Evolutionary conservation across 2,888 invertebrate genomes (phyloP).

Genomic region (Kryphioiulus occultus): DNA sequence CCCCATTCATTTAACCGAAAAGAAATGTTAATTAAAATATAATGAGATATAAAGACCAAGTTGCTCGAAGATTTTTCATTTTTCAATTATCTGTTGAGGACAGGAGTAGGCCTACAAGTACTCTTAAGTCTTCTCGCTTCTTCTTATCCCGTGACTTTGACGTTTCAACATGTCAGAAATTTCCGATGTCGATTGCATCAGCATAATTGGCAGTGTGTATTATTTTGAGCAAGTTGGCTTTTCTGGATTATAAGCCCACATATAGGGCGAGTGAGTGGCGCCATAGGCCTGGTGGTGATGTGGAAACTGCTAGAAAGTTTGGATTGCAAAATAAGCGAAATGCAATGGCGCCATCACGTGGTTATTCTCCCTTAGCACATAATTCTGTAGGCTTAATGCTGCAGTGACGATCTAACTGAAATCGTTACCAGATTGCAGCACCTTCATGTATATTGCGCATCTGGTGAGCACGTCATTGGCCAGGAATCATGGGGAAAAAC

Average conservation of each 20-base stretch:
- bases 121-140: not conserved
- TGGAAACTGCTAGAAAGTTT: not conserved
- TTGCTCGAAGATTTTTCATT: too few relatives aligned
- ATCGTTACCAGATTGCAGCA: not conserved
- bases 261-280: not conserved
- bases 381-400: not conserved
- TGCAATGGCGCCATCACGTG: constrained; percentile 13
- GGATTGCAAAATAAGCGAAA: constrained; percentile 27
- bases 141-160: not conserved
- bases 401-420: not conserved
- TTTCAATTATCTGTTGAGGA: too few relatives aligned
- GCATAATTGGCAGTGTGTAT: constrained; percentile 2
- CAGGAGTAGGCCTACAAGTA: not conserved
- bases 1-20: too few relatives aligned
- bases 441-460: not conserved
- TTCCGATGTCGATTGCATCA: constrained; percentile 25
- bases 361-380: not conserved
- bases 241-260: not conserved
- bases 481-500: not conserved
- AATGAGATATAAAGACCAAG: too few relatives aligned
- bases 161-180: not conserved
- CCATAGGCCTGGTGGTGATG: not conserved
- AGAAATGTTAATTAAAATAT: too few relatives aligned
- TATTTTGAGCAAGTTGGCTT: constrained; percentile 31
- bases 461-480: not conserved